Base-by-base conservation (phyloP, 1,140 invertebrate genomes). In the Parapsyche elsis region DNA sequence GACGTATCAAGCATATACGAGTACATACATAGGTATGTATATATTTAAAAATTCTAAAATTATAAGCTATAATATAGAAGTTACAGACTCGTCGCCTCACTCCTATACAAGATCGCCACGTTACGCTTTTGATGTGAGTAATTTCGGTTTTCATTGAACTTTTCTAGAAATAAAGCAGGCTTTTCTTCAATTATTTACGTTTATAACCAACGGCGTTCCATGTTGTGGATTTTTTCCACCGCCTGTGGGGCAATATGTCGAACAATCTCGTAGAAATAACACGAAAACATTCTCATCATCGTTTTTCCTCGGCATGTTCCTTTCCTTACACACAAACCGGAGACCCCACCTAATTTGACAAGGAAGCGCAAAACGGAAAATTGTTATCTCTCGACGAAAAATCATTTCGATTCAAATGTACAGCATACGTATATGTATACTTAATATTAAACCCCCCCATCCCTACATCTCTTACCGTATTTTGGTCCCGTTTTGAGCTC, bases 231-330 rank as follows among this genome's bases (percentile, higher is more conserved):
- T 45, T 73, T 46, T 23, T 49, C 71, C 45, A 5, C 16, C 5
- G 71, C 71, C 71, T 5, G 23, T 19, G 64, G 30, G 30, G 64
- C 23, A 67, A 67, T 67, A 67, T 30, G 64, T 67, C 64, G 45
- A 73, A 73, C 71, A 73, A 73, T 73, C 38, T 73, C 44, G 45
- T 45, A n/a, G 38, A 73, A 67, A 73, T 73, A 71, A 71, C 30
- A 38, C 12, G 38, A 49, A 73, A 73, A 73, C 71, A 73, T 73
- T 46, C 45, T 73, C 71, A 73, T 73, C 71, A 23, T 14, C 26
- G 67, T 71, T 19, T 9, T n/a, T 30, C 26, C 26, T 24, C 64
- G 9, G 24, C 2, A 38, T 38, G 19, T 67, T 67, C 23, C 23
- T 67, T 67, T 9, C 23, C 64, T 9, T 10, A 23, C 64, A 67